Base-by-base conservation (phyloP, 2,797 vertebrate species). In the Otolemur crassicaudatus region DNA sequence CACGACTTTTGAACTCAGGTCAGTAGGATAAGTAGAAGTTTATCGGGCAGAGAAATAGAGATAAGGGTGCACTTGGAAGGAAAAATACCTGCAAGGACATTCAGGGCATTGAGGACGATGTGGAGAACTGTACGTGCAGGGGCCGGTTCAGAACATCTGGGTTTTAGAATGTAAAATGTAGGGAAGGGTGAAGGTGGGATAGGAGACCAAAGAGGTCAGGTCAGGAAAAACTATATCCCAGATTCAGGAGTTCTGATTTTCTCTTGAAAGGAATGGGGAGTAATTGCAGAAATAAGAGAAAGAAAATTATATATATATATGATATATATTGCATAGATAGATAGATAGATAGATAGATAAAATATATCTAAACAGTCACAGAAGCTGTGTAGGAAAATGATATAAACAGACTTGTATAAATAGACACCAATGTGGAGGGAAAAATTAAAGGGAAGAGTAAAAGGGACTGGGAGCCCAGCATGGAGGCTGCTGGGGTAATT, bases 331-430 rank as follows among this genome's bases (percentile, higher is more conserved):
- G 14, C 14, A 37, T 37, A 37, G 34, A 37, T 37, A 37, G 34
- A 37, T 37, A 37, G 34, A 49, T 49, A 40, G 40, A 43, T 43
- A 43, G 40, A 43, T 43, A 43, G 40, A 53, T 53, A 53, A 4
- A 53, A 53, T 53, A 63, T 63, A 29, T 31, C 31, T 31, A 31
- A 31, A 31, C 63, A 9, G 7, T 67, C 65, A n/a, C 16, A 67
- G 65, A 67, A 67, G 14, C 65, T 67, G 65, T 67, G 65, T 11
- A 22, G 19, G 27, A n/a, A 43, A 60, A 53, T 31, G 22, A 79
- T 56, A 92, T 9, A 72, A 92, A 76, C 31, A 86, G 27, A 81
- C 4, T 46, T 97, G n/a, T 79, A 23, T 70, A 49, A 49, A 49
- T 12, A 49, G 19, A 79, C 37, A 75, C 8, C 23, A 34, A 0